A percentile compares a stretch with the other conserved stretches of the same genome.
Evolutionary conservation across 92 coral and sea anemone species (phyloP).

Genomic region (Blastomussa wellsi): DNA sequence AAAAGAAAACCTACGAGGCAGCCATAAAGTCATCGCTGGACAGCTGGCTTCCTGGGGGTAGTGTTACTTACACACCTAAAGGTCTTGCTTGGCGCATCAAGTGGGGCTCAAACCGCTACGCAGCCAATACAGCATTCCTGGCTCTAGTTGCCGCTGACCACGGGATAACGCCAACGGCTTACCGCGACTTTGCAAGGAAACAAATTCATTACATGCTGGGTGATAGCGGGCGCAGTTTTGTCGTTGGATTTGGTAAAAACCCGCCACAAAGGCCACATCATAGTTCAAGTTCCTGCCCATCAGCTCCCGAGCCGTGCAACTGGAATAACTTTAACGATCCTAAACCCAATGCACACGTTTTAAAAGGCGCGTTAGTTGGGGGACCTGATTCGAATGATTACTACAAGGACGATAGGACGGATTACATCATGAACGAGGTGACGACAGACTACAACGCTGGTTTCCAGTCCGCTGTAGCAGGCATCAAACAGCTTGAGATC

Average conservation of each 20-base stretch:
- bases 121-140: slow-evolving; percentile 71
- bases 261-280: slow-evolving; percentile 74
- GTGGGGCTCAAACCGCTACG: slow-evolving; percentile 74
- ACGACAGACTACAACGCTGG: slow-evolving; percentile 83
- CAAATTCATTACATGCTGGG: slow-evolving; percentile 75
- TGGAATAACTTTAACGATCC: slow-evolving; percentile 42
- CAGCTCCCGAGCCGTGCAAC: slow-evolving; percentile 46
- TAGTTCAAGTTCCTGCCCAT: slow-evolving; percentile 67
- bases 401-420: slow-evolving; percentile 55
- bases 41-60: slow-evolving; percentile 62
- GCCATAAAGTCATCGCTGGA: slow-evolving; percentile 43
- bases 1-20: slow-evolving; percentile 31
- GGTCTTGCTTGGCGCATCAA: slow-evolving; percentile 68
- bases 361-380: slow-evolving; percentile 70
- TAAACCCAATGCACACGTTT: slow-evolving; percentile 53
- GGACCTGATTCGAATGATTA: slow-evolving; percentile 66
- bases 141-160: slow-evolving; percentile 64
- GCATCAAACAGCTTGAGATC: slow-evolving; percentile 40
- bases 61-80: slow-evolving; percentile 58
- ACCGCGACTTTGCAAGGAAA: slow-evolving; percentile 61
- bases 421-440: slow-evolving; percentile 71
- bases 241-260: slow-evolving; percentile 68
- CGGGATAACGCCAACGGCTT: slow-evolving; percentile 39
- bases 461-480: slow-evolving; percentile 77
- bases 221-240: slow-evolving; percentile 69